phyloP scores from a whole-genome alignment of 2,888 invertebrate species.

The Eurytoma adleriae region DNA sequence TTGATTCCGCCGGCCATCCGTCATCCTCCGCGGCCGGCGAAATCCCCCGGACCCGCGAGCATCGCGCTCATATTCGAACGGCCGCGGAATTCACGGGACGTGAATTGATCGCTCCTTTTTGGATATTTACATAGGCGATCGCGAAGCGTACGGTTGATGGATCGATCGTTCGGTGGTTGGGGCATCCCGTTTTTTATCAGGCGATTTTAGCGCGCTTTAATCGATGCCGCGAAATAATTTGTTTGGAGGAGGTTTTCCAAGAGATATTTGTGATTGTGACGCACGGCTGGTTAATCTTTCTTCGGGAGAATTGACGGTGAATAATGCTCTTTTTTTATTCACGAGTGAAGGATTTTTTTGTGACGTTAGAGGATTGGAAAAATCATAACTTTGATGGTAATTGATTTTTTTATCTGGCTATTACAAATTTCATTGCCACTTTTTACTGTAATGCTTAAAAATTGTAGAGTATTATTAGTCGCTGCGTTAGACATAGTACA shows the following conservation, averaged over 20 bases:
- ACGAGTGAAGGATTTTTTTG: no score
- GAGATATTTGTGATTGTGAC: neutral
- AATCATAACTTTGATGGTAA: no score
- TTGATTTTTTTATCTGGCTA: no score
- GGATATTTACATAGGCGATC: neutral
- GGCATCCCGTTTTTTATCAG: neutral
- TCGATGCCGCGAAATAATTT: neutral
- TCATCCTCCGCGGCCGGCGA: conserved; percentile 3
- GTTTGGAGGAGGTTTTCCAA: neutral
- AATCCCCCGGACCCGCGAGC: neutral
- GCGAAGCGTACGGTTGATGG: neutral
- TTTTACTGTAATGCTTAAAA: no score
- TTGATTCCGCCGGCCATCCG: conserved; percentile 21
- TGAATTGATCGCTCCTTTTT: conserved; percentile 25
- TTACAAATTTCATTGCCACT: no score
- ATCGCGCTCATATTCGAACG: neutral
- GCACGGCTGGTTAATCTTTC: no score
- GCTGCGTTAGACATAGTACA: no score
- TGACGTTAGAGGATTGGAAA: no score
- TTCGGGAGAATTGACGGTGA: no score
- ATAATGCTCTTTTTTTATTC: no score
- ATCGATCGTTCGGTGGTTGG: neutral
- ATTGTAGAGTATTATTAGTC: no score
- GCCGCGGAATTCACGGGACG: conserved; percentile 2
- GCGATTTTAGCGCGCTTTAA: neutral